Conservation (phyloP, 2,888 invertebrate genomes). For the Drosophila neotestacea region DNA sequence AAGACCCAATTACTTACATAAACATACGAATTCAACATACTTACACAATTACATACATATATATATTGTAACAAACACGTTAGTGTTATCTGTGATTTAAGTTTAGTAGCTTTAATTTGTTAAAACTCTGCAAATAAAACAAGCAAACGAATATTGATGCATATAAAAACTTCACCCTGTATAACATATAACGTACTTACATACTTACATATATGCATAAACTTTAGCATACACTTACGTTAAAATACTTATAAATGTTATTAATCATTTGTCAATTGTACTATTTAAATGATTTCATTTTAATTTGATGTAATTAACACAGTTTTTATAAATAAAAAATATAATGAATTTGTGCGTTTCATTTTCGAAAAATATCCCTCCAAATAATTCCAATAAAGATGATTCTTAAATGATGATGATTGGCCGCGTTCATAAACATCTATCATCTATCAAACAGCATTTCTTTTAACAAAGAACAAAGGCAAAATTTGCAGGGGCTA, state of each 20-base stretch:
- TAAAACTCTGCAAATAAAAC: slow-evolving; percentile 59
- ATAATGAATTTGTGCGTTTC: slow-evolving; percentile 34
- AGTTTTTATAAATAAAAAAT: slow-evolving; percentile 75
- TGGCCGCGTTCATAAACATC: no score
- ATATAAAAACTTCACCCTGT: slow-evolving; percentile 51
- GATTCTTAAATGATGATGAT: no score
- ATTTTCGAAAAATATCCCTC: background rate
- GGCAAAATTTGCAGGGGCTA: no score
- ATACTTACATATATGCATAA: slow-evolving; percentile 30
- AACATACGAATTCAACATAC: slow-evolving; percentile 39
- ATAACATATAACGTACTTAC: slow-evolving; percentile 56
- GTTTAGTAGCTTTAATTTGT: slow-evolving; percentile 84
- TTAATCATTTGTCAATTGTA: slow-evolving; percentile 68
- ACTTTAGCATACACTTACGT: slow-evolving; percentile 30
- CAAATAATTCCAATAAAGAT: no score
- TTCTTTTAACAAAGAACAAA: no score
- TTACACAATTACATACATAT: slow-evolving; percentile 17
- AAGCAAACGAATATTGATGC: slow-evolving; percentile 47
- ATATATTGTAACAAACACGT: slow-evolving; percentile 77
- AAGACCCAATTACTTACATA: slow-evolving; percentile 44
- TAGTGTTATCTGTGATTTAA: slow-evolving; percentile 85
- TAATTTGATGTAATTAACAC: slow-evolving; percentile 64
- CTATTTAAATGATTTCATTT: slow-evolving; percentile 45
- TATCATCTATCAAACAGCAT: no score
- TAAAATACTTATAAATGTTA: slow-evolving; percentile 64